Evolutionary conservation across 1,140 invertebrate species (phyloP).

Genomic region (Eumaeus atala): DNA sequence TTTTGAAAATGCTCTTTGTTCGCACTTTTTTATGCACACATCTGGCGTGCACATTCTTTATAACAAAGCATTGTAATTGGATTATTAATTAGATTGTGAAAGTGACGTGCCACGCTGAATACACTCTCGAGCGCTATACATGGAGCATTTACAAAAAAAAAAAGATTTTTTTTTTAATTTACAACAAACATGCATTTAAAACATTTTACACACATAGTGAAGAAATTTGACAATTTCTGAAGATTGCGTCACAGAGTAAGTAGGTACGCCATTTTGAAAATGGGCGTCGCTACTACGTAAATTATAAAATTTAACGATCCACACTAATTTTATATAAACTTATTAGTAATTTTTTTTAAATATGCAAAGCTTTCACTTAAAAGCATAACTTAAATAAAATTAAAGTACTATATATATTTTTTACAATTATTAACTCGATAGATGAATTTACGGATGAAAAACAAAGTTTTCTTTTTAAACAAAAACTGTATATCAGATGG

Average conservation of each 20-base stretch:
- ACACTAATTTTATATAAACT: background rate
- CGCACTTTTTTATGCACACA: conserved; percentile 27
- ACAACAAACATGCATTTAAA: background rate
- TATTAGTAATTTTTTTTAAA: background rate
- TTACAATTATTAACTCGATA: too few species aligned
- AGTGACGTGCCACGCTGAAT: conserved; percentile 1
- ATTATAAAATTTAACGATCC: conserved; percentile 10
- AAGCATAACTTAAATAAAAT: too few species aligned
- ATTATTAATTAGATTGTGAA: conserved; percentile 9
- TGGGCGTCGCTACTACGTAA: conserved; percentile 27
- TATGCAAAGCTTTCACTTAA: too few species aligned
- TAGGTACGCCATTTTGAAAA: conserved; percentile 44
- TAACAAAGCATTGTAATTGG: conserved; percentile 7
- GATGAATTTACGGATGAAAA: too few species aligned
- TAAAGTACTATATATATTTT: too few species aligned
- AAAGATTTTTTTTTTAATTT: background rate
- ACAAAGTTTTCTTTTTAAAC: too few species aligned
- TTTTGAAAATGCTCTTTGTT: conserved; percentile 35
- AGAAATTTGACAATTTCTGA: conserved; percentile 7
- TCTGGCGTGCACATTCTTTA: conserved; percentile 23
- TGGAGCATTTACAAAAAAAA: background rate
- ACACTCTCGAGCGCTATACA: background rate
- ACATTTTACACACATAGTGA: background rate
- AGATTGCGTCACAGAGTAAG: conserved; percentile 20
- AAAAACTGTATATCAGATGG: too few species aligned